Percentiles rank a stretch among this genome's conserved stretches.
These are phyloP conservation scores for Rhingia campestris DNA, from an alignment of 2,888 invertebrate species.

Conservation along the genomic window DNA sequence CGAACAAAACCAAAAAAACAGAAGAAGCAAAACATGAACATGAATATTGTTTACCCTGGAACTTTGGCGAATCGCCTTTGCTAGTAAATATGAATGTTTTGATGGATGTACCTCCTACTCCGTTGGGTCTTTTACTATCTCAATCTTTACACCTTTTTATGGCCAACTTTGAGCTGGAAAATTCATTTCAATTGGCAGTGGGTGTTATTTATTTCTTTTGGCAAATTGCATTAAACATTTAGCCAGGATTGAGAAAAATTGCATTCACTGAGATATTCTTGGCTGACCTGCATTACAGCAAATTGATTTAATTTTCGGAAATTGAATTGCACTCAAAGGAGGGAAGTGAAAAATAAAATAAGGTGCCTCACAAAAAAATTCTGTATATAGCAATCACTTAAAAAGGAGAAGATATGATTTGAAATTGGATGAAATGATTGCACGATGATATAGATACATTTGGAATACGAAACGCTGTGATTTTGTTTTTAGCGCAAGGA, in stretches of 20 bases:
- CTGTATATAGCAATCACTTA: no score
- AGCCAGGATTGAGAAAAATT: constrained; percentile 3
- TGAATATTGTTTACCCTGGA: not conserved
- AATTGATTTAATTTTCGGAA: constrained; percentile 38
- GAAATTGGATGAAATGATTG: no score
- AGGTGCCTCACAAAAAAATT: no score
- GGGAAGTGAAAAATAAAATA: not conserved
- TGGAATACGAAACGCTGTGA: no score
- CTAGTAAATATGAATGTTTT: constrained; percentile 1
- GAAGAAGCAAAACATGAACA: not conserved
- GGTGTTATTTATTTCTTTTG: constrained; percentile 5
- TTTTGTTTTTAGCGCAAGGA: no score
- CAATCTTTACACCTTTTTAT: constrained; percentile 43
- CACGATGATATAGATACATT: no score
- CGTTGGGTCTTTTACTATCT: constrained; percentile 12
- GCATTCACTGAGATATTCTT: constrained; percentile 24
- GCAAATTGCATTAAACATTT: constrained; percentile 31
- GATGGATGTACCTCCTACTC: constrained; percentile 29
- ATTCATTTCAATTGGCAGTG: constrained; percentile 43
- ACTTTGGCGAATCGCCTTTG: constrained; percentile 17
- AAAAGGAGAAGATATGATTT: no score
- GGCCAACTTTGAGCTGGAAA: constrained; percentile 13
- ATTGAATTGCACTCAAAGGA: constrained; percentile 1
- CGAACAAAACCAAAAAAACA: not conserved
- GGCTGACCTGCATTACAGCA: constrained; percentile 18